phyloP scores from a whole-genome alignment of 2,888 invertebrate genomes.

The Hoplodrina blanda region DNA sequence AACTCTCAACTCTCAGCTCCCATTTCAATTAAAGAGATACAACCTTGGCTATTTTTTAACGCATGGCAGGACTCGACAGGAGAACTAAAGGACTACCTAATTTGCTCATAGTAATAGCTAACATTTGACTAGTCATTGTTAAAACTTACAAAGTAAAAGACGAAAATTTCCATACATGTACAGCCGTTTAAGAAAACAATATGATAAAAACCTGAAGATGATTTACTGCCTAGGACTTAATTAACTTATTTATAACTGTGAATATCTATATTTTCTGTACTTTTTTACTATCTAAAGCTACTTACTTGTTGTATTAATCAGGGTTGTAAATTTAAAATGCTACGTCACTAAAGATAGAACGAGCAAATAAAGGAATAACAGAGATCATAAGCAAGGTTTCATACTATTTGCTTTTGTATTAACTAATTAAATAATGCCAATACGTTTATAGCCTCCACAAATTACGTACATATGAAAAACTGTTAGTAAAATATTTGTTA shows the following conservation, averaged over 20 bases:
- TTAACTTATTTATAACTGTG: slow-evolving; percentile 42
- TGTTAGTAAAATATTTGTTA: slow-evolving; percentile 45
- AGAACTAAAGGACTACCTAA: too few species aligned
- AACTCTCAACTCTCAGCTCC: too few species aligned
- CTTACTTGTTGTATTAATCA: slow-evolving; percentile 64
- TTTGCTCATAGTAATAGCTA: background rate
- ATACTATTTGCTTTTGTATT: slow-evolving; percentile 65
- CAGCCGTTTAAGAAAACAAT: slow-evolving; percentile 10
- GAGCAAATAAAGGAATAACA: slow-evolving; percentile 67
- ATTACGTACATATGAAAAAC: slow-evolving; percentile 41
- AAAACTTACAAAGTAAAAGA: background rate
- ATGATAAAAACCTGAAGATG: slow-evolving; percentile 30
- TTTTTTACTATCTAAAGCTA: slow-evolving; percentile 53
- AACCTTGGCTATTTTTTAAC: too few species aligned
- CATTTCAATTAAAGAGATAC: too few species aligned
- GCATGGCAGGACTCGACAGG: too few species aligned
- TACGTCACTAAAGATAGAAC: slow-evolving; percentile 72
- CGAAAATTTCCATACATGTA: slow-evolving; percentile 1
- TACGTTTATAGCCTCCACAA: slow-evolving; percentile 60
- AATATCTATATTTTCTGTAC: slow-evolving; percentile 37
- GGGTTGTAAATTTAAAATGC: slow-evolving; percentile 79
- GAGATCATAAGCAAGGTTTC: slow-evolving; percentile 68
- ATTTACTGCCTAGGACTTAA: slow-evolving; percentile 42
- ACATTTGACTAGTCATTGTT: background rate
- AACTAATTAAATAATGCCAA: slow-evolving; percentile 55